phyloP scores from a whole-genome alignment of 2,113 vertebrate species.

The Microcebus griseorufus region DNA sequence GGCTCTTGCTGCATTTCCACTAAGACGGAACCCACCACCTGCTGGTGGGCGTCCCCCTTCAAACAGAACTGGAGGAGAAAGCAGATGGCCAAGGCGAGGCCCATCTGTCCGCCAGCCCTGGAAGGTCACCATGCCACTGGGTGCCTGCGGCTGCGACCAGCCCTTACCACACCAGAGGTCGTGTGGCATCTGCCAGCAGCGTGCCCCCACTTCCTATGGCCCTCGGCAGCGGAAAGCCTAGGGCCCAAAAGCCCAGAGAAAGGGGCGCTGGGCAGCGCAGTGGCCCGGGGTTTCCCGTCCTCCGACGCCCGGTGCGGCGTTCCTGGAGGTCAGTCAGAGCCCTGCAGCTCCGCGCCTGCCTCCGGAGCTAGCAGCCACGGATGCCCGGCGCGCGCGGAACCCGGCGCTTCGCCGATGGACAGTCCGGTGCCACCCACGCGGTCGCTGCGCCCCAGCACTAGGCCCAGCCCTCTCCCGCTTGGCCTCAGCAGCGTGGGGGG shows the following conservation, averaged over 20 bases:
- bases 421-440: constrained; percentile 19
- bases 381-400: neutral
- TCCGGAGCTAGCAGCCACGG: neutral
- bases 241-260: neutral
- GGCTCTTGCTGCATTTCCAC: neutral
- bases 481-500: neutral
- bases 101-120: constrained; percentile 57
- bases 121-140: constrained; percentile 60
- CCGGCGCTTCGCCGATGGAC: neutral
- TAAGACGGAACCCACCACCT: constrained; percentile 53
- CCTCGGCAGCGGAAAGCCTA: neutral
- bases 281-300: neutral
- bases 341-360: neutral
- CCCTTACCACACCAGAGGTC: neutral
- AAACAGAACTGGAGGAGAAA: neutral
- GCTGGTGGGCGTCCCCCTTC: constrained; percentile 46
- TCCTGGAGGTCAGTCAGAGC: constrained; percentile 18
- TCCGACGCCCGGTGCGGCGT: neutral
- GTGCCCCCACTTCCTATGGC: neutral
- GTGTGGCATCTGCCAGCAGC: neutral
- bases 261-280: neutral
- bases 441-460: neutral
- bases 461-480: neutral
- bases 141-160: neutral
- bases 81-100: constrained; percentile 65